phyloP scores from a whole-genome alignment of 2,113 vertebrate genomes.

The Origma solitaria region DNA sequence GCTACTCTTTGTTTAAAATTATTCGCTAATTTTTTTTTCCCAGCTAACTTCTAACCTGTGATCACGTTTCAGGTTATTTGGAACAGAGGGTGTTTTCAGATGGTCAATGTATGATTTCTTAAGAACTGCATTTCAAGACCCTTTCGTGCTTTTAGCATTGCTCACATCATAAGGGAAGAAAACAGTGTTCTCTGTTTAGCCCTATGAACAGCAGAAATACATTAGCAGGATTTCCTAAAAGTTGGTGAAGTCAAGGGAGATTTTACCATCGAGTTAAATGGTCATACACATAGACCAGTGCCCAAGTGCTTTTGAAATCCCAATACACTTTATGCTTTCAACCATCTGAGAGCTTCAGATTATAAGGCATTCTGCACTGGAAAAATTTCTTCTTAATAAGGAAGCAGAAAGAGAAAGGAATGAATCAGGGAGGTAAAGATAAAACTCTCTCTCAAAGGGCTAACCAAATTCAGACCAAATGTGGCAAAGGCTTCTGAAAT shows the following conservation, averaged over 20 bases:
- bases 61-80: background rate
- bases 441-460: background rate
- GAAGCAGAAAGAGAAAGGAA: conserved; percentile 1
- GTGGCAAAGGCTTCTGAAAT: background rate
- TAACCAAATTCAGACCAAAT: conserved; percentile 17
- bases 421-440: background rate
- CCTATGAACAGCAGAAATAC: background rate
- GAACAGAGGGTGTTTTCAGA: background rate
- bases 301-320: background rate
- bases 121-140: background rate
- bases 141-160: background rate
- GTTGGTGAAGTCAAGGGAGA: background rate
- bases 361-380: background rate
- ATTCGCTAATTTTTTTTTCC: background rate
- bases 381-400: conserved; percentile 23
- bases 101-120: background rate
- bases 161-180: background rate
- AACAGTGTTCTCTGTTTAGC: background rate
- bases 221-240: background rate
- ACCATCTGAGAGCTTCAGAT: background rate
- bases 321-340: background rate
- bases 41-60: background rate
- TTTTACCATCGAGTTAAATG: background rate
- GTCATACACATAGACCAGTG: background rate
- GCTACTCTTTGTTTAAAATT: background rate